These are phyloP conservation scores for Drosophila santomea DNA, from an alignment of 1,140 invertebrate genomes.

Conservation along the genomic window DNA sequence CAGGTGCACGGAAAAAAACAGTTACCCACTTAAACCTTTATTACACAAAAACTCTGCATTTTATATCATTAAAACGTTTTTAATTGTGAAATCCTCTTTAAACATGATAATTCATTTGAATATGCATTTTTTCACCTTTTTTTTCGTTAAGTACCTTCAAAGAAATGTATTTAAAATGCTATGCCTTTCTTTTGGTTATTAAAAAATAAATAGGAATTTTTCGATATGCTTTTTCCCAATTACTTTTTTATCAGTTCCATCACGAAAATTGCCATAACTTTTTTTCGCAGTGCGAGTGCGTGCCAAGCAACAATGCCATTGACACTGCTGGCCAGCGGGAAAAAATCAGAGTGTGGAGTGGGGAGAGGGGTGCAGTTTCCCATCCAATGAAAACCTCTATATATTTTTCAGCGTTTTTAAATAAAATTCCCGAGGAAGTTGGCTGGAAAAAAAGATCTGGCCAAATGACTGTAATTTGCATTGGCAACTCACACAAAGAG, in stretches of 20 bases:
- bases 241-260: background rate
- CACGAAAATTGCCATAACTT: background rate
- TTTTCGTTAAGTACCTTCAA: too few species aligned
- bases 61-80: too few species aligned
- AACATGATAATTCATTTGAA: too few species aligned
- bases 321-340: slow-evolving; percentile 13
- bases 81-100: too few species aligned
- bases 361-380: slow-evolving; percentile 3
- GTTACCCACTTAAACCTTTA: too few species aligned
- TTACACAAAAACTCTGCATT: too few species aligned
- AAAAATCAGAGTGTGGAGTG: background rate
- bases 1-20: slow-evolving; percentile 14
- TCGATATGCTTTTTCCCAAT: background rate
- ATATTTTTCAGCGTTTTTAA: slow-evolving; percentile 47
- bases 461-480: slow-evolving; percentile 64
- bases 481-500: slow-evolving; percentile 37
- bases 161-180: too few species aligned
- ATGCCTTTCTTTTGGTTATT: too few species aligned
- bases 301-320: slow-evolving; percentile 50
- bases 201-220: background rate
- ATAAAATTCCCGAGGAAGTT: slow-evolving; percentile 22
- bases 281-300: slow-evolving; percentile 31
- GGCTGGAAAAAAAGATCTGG: slow-evolving; percentile 20
- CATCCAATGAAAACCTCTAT: slow-evolving; percentile 2
- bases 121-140: too few species aligned